A percentile compares a stretch with the other conserved stretches of the same genome.
Evolutionary conservation across 2,888 invertebrate species (phyloP).

Genomic region (Unio pictorum): DNA sequence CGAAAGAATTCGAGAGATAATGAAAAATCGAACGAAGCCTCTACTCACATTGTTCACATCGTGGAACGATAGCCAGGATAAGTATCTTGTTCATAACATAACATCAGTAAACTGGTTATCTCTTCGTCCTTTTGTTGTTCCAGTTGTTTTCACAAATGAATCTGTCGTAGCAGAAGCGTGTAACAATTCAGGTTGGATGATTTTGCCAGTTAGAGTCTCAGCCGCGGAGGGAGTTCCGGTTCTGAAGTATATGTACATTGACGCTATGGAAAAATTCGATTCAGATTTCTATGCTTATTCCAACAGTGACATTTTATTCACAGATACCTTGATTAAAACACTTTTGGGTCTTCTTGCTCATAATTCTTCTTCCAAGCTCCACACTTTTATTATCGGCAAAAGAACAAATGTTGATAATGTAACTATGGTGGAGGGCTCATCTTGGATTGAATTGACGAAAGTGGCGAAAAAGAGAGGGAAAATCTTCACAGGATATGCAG

Average conservation of each 20-base stretch:
- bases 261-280: slow-evolving; percentile 44
- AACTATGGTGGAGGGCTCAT: slow-evolving; percentile 34
- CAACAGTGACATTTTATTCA: slow-evolving; percentile 61
- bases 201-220: slow-evolving; percentile 35
- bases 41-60: slow-evolving; percentile 54
- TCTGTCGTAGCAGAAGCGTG: slow-evolving; percentile 25
- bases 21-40: slow-evolving; percentile 20
- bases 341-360: slow-evolving; percentile 23
- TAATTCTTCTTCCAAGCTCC: slow-evolving; percentile 16
- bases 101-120: slow-evolving; percentile 51
- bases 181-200: slow-evolving; percentile 41
- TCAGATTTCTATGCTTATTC: slow-evolving; percentile 54
- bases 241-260: slow-evolving; percentile 56
- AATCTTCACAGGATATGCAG: slow-evolving; percentile 52
- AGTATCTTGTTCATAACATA: slow-evolving; percentile 43
- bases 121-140: slow-evolving; percentile 43
- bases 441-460: slow-evolving; percentile 27
- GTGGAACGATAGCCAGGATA: slow-evolving; percentile 44
- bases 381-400: slow-evolving; percentile 42
- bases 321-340: slow-evolving; percentile 39
- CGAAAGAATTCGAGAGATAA: slow-evolving; percentile 5
- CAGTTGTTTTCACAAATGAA: slow-evolving; percentile 50
- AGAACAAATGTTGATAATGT: slow-evolving; percentile 52
- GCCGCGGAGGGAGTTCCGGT: slow-evolving; percentile 51
- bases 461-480: slow-evolving; percentile 42